Percentiles rank a stretch among this genome's conserved stretches.
Evolutionary conservation across 2,797 vertebrate genomes (phyloP).

Genomic region (Cyclopterus lumpus): DNA sequence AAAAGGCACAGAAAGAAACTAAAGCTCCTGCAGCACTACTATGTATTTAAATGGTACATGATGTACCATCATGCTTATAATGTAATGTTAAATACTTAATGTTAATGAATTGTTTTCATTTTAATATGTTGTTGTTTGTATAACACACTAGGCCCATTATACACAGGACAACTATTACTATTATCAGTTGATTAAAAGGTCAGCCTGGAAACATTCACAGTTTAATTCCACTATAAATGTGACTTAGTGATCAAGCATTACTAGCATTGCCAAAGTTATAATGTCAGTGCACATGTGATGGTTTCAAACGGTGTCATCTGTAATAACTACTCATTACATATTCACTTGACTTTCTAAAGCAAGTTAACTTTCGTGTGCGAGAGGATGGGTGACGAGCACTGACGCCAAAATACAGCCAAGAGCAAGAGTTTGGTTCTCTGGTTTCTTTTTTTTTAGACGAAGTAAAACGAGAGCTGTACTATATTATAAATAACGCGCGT

Average conservation of each 20-base stretch:
- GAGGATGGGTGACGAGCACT: background rate
- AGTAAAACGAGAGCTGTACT: accelerated
- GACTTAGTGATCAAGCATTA: too few species aligned
- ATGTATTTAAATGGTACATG: background rate
- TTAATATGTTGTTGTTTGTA: background rate
- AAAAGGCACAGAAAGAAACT: background rate
- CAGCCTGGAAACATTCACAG: background rate
- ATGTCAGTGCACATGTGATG: background rate
- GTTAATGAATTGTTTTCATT: background rate
- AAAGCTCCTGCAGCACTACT: background rate
- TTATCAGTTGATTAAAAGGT: background rate
- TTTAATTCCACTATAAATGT: background rate
- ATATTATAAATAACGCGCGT: background rate
- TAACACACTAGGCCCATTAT: background rate
- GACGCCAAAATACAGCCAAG: background rate
- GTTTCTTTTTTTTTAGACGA: background rate
- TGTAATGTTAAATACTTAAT: background rate
- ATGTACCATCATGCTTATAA: background rate
- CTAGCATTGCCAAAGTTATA: too few species aligned
- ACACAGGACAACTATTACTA: background rate
- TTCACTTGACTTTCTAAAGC: conserved; percentile 23
- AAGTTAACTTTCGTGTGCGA: background rate
- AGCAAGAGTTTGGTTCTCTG: background rate
- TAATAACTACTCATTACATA: conserved; percentile 38
- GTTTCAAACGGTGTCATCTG: background rate